Conservation (phyloP, 2,113 vertebrate genomes). For the Eulemur macaco region DNA sequence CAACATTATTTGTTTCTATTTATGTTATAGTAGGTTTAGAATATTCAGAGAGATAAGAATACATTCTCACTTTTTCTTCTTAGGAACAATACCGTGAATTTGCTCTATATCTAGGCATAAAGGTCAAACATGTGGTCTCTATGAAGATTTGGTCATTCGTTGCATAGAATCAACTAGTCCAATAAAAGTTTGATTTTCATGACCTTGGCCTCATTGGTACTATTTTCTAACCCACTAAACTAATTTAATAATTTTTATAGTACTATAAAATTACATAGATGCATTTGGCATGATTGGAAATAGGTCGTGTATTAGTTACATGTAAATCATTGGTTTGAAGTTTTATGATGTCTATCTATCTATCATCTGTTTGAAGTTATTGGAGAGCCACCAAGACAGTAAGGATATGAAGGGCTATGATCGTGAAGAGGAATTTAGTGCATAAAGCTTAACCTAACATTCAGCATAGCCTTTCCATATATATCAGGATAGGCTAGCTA, state of each 20-base stretch:
- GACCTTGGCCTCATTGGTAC: not conserved
- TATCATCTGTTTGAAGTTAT: not conserved
- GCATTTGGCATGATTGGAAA: not conserved
- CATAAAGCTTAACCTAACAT: not conserved
- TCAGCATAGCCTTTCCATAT: not conserved
- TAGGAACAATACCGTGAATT: not conserved
- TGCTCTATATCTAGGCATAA: not conserved
- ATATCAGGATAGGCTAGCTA: not conserved
- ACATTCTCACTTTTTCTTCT: not conserved
- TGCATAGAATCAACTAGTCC: not conserved
- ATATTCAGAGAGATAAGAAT: not conserved
- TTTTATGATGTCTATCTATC: not conserved
- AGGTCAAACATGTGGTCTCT: not conserved
- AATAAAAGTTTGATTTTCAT: not conserved
- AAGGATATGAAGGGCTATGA: not conserved
- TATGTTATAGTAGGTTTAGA: not conserved
- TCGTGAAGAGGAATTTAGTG: not conserved
- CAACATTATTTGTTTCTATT: not conserved
- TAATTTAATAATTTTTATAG: not conserved
- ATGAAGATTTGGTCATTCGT: not conserved
- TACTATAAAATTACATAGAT: not conserved
- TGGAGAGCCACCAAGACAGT: not conserved
- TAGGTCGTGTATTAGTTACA: not conserved
- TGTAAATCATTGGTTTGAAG: not conserved
- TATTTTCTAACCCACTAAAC: not conserved